Conservation (phyloP, 2,888 invertebrate species). For the Itoplectis maculator region DNA sequence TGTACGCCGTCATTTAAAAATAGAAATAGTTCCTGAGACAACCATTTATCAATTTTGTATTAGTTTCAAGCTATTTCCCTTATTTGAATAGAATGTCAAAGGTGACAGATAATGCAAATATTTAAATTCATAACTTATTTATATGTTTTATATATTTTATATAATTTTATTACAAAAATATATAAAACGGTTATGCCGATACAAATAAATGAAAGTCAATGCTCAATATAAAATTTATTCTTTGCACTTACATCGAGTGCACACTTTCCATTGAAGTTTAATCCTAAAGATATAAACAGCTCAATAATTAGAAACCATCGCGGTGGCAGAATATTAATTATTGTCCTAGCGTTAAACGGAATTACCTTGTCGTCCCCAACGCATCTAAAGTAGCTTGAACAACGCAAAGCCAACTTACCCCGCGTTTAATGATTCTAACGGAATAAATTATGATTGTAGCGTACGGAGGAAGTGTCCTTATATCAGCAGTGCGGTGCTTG, state of each 20-base stretch:
- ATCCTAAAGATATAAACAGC: background rate
- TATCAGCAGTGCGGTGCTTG: background rate
- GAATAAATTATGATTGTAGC: slow-evolving; percentile 40
- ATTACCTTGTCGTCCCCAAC: background rate
- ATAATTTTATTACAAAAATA: too few relatives aligned
- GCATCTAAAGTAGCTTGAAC: background rate
- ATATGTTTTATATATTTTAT: too few relatives aligned
- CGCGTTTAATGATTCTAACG: slow-evolving; percentile 15
- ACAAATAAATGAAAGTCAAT: too few relatives aligned
- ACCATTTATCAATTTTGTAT: too few relatives aligned
- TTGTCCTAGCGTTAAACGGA: background rate
- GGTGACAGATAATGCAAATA: too few relatives aligned
- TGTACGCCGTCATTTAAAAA: background rate
- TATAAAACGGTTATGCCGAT: too few relatives aligned
- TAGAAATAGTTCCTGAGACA: background rate
- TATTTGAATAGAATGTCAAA: too few relatives aligned
- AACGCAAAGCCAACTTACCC: background rate
- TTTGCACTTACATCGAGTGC: too few relatives aligned
- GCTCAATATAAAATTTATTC: too few relatives aligned
- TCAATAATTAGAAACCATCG: background rate
- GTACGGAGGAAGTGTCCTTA: background rate
- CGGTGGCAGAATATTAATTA: slow-evolving; percentile 7
- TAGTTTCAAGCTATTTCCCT: too few relatives aligned
- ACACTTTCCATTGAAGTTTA: too few relatives aligned
- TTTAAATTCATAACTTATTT: too few relatives aligned